phyloP scores from a whole-genome alignment of 2,113 vertebrate species.

The Semicossyphus pulcher region DNA sequence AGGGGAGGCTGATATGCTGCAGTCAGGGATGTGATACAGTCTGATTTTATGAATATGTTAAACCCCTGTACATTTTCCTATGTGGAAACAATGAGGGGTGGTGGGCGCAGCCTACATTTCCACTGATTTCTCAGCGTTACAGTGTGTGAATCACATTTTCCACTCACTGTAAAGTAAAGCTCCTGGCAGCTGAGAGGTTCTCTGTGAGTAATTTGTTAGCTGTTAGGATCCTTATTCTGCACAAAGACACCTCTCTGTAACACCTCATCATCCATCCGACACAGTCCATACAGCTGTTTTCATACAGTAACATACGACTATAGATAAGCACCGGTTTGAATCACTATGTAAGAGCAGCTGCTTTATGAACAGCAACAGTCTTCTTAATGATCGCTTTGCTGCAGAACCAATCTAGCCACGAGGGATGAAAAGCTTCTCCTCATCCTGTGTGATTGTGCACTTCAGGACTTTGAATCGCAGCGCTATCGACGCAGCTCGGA shows the following conservation, averaged over 20 bases:
- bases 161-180: constrained; percentile 73
- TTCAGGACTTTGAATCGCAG: constrained; percentile 12
- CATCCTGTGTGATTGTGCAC: constrained; percentile 31
- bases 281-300: not conserved
- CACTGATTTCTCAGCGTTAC: constrained; percentile 69
- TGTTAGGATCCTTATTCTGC: constrained; percentile 24
- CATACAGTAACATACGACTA: not conserved
- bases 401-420: constrained; percentile 18
- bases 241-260: not conserved
- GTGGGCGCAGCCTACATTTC: constrained; percentile 78
- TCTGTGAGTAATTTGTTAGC: constrained; percentile 62
- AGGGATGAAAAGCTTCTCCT: constrained; percentile 12
- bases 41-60: constrained; percentile 51
- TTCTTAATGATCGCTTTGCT: constrained; percentile 27
- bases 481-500: constrained; percentile 12
- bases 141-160: constrained; percentile 80
- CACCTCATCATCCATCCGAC: constrained; percentile 20
- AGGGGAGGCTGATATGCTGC: constrained; percentile 45
- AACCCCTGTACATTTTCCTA: constrained; percentile 63
- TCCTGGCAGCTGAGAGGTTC: constrained; percentile 40
- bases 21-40: constrained; percentile 53
- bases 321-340: not conserved
- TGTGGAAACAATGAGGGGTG: constrained; percentile 81
- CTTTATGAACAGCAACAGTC: constrained; percentile 1
- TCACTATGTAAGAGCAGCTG: not conserved